Percentiles rank a stretch among this genome's conserved stretches.
Conservation (phyloP, 2,797 vertebrate genomes). For the Phoxinus dragarum region DNA sequence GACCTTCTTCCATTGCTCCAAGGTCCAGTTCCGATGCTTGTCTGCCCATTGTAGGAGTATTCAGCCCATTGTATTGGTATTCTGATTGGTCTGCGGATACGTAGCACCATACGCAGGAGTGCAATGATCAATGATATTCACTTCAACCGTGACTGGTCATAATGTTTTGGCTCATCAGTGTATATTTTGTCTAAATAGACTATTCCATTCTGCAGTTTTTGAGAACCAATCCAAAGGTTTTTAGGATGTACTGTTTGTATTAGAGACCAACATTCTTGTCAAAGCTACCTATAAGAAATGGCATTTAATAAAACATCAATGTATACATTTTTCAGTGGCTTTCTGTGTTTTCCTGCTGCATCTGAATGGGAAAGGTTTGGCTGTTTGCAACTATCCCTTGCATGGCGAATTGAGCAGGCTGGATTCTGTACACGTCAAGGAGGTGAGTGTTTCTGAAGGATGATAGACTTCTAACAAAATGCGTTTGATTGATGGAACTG, state of each 20-base stretch:
- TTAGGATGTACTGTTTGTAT: slow-evolving; percentile 20
- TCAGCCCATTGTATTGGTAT: background rate
- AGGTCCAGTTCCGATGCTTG: background rate
- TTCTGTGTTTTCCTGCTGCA: slow-evolving; percentile 68
- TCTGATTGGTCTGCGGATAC: background rate
- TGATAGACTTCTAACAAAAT: slow-evolving; percentile 49
- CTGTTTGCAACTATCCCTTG: slow-evolving; percentile 27
- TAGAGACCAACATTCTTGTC: slow-evolving; percentile 63
- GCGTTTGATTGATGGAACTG: slow-evolving; percentile 33
- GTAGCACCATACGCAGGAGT: background rate
- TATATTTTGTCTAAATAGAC: slow-evolving; percentile 41
- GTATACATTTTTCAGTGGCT: slow-evolving; percentile 74
- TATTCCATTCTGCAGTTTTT: slow-evolving; percentile 2
- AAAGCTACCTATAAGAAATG: slow-evolving; percentile 77
- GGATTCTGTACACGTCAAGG: slow-evolving; percentile 44
- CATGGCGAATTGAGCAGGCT: slow-evolving; percentile 33
- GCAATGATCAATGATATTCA: background rate
- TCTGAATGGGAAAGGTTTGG: slow-evolving; percentile 59
- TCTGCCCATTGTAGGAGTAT: background rate
- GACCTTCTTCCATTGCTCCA: background rate
- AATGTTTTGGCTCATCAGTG: background rate
- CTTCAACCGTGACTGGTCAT: background rate
- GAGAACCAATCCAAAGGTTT: slow-evolving; percentile 1
- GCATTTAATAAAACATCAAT: slow-evolving; percentile 74
- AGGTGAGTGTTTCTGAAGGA: slow-evolving; percentile 41